Conservation (phyloP, 2,888 invertebrate genomes). For the Parnassius apollo region DNA sequence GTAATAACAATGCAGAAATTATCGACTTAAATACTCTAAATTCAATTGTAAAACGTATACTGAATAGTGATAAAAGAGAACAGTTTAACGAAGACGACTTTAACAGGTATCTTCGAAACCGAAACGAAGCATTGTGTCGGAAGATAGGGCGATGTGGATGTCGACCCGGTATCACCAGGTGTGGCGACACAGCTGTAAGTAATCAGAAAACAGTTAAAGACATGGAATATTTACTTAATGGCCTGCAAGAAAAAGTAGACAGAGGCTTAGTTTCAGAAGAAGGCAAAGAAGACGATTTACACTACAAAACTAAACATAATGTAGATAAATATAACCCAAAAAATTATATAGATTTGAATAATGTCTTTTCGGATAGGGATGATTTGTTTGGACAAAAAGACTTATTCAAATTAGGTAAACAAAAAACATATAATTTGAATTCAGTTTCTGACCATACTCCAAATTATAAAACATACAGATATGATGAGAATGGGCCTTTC, state of each 20-base stretch:
- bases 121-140: constrained; percentile 28
- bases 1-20: constrained; percentile 1
- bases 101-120: constrained; percentile 14
- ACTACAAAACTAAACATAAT: not conserved
- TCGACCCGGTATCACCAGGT: constrained; percentile 21
- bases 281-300: not conserved
- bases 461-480: too few species aligned
- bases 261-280: constrained; percentile 13
- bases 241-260: constrained; percentile 30
- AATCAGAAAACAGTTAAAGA: constrained; percentile 31
- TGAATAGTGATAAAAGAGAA: not conserved
- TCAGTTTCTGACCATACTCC: too few species aligned
- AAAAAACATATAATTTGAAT: too few species aligned
- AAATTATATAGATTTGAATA: constrained; percentile 16
- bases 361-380: constrained; percentile 20
- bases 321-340: not conserved
- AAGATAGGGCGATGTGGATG: constrained; percentile 34
- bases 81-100: constrained; percentile 8
- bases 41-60: constrained; percentile 3
- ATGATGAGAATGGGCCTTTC: not conserved
- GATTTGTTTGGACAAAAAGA: constrained; percentile 11
- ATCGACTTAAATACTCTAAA: constrained; percentile 5
- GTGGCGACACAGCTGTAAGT: constrained; percentile 21
- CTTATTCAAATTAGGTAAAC: constrained; percentile 1
- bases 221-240: constrained; percentile 33